Evolutionary conservation across 2,888 invertebrate species (phyloP).

Genomic region (Phorcus lineatus): DNA sequence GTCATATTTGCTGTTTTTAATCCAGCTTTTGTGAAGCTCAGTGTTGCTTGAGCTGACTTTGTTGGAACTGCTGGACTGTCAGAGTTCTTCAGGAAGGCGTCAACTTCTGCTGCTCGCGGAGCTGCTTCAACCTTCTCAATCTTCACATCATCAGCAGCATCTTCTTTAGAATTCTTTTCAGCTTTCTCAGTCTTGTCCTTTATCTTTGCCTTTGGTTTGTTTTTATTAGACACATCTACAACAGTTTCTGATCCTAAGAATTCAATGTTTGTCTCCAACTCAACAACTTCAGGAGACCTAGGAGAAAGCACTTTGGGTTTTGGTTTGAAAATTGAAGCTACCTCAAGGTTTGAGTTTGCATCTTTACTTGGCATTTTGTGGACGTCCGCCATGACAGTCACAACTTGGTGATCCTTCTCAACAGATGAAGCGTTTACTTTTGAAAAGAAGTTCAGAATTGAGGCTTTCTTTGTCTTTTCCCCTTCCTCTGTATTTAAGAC

Average conservation of each 20-base stretch:
- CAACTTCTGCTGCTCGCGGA: background rate
- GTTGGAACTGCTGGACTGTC: slow-evolving; percentile 4
- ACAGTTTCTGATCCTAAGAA: slow-evolving; percentile 34
- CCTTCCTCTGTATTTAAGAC: background rate
- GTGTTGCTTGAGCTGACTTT: slow-evolving; percentile 48
- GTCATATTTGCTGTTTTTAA: slow-evolving; percentile 15
- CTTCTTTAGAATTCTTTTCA: background rate
- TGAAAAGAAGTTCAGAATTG: background rate
- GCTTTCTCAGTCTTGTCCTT: background rate
- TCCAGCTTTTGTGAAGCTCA: slow-evolving; percentile 44
- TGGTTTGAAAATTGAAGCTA: background rate
- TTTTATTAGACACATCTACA: background rate
- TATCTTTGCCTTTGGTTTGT: background rate
- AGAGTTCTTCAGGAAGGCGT: slow-evolving; percentile 21
- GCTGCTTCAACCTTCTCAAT: slow-evolving; percentile 4
- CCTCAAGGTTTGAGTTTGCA: background rate
- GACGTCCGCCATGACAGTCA: slow-evolving; percentile 42
- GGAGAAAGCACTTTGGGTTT: background rate
- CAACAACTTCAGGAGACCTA: slow-evolving; percentile 18
- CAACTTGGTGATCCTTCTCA: background rate
- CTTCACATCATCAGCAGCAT: background rate
- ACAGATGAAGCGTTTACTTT: background rate
- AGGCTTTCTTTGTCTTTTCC: background rate
- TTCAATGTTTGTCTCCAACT: slow-evolving; percentile 26
- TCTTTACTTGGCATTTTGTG: slow-evolving; percentile 34